Conservation (phyloP, 2,113 vertebrate species). For the Oreochromis spilurus region DNA sequence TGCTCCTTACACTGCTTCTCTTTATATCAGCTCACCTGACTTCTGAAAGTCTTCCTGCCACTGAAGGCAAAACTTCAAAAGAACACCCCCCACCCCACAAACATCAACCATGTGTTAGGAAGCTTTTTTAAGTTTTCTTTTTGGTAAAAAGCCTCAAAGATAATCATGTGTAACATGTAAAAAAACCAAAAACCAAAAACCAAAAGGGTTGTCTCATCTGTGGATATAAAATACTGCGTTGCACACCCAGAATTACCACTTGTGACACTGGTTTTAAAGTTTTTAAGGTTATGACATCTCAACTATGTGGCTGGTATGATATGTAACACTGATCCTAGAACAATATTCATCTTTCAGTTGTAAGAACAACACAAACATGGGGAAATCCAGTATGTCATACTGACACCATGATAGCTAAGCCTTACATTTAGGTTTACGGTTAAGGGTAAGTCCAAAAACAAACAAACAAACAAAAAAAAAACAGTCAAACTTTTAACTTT, state of each 20-base stretch:
- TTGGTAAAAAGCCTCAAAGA: not conserved
- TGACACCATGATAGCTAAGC: not conserved
- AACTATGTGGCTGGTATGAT: not conserved
- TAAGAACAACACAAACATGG: not conserved
- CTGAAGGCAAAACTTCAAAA: not conserved
- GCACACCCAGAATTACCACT: not conserved
- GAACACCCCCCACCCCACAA: not conserved
- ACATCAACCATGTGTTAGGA: fast-evolving
- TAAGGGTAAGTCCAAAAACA: not conserved
- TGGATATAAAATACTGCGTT: not conserved
- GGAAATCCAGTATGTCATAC: not conserved
- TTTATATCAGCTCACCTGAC: not conserved
- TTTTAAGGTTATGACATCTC: not conserved
- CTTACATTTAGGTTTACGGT: not conserved
- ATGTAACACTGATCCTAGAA: not conserved
- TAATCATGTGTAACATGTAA: not conserved
- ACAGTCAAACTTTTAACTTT: not conserved
- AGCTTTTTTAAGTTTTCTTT: not conserved
- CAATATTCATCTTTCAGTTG: not conserved
- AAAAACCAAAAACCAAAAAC: not conserved
- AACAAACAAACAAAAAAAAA: not conserved
- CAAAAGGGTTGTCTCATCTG: not conserved
- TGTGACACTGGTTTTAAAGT: not conserved
- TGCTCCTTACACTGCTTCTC: not conserved
- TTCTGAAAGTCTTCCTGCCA: not conserved